Evolutionary conservation across 1,140 invertebrate genomes (phyloP), one percentile per base, ranked within the genome.

Genomic region (Metaphire vulgaris): DNA sequence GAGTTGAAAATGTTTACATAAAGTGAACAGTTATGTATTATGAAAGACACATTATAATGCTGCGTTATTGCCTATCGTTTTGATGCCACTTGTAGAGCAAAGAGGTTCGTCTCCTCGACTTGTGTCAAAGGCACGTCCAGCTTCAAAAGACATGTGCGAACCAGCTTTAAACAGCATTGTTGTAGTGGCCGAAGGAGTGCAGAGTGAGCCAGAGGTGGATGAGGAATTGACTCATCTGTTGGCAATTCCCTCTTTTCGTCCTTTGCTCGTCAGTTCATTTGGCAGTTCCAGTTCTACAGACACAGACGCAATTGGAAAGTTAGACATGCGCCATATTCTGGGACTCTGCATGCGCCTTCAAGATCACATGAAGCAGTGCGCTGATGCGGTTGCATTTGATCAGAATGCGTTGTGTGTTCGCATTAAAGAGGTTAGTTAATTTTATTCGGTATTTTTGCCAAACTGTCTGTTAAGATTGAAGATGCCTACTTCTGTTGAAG

Each of bases 261-360:
- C 41, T 6, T 56, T 56, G 41, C 6, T 56, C 41, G 6, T 12
- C 41, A 56, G 41, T 56, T 56, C 41, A 6, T 6, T 56, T 21
- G 21, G 41, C 21, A 21, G 6, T 56, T 56, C 41, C 21, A 21
- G 41, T 56, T 56, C 41, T 56, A 21, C 21, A 21, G 21, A 56
- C 21, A 6, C 41, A 21, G 41, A 56, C 6, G 21, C 6, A 12
- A 6, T 56, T 6, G 41, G 41, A 12, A 6, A 56, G 41, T 21
- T 56, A 6, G 41, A 56, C 41, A 21, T 56, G 41, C 41, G 41
- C 21, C 87, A 89, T 34, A 78, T 92, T 1, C 87, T 90, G 69
- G 87, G 88, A 75, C 81, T 92, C 1, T 90, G 90, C 81, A 85
- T 90, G 1, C 86, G 92, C 15, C 92, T 93, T 83, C 91, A 95